Percentiles rank a stretch among this genome's conserved stretches.
These are phyloP conservation scores for Cyclophora albipunctata DNA, from an alignment of 2,888 invertebrate genomes.

Conservation along the genomic window DNA sequence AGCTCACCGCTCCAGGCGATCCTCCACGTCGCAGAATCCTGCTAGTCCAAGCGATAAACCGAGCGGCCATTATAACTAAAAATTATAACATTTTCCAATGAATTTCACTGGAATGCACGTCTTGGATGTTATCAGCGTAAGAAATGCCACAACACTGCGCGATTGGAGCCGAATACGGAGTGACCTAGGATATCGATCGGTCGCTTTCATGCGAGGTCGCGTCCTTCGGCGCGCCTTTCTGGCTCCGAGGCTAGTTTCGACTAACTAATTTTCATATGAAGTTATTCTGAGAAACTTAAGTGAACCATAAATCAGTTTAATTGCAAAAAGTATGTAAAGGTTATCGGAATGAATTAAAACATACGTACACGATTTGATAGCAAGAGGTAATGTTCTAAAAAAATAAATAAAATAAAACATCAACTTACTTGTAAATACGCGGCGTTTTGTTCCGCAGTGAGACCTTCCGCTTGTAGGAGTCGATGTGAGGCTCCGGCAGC, in stretches of 20 bases:
- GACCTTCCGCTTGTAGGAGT: slow-evolving; percentile 87
- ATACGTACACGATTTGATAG: no score
- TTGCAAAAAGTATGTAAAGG: no score
- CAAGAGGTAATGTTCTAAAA: no score
- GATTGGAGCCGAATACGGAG: slow-evolving; percentile 39
- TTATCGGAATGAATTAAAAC: no score
- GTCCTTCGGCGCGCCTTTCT: slow-evolving; percentile 73
- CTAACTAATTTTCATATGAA: slow-evolving; percentile 10
- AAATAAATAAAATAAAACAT: no score
- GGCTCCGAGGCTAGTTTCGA: slow-evolving; percentile 34
- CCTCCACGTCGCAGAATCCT: slow-evolving; percentile 66
- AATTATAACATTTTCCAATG: no score
- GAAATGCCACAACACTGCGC: slow-evolving; percentile 57
- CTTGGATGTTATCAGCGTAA: slow-evolving; percentile 54
- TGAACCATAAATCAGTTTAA: no score
- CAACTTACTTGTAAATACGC: slow-evolving; percentile 84
- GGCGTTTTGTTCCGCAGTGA: slow-evolving; percentile 89
- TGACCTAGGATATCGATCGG: slow-evolving; percentile 62
- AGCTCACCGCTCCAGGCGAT: slow-evolving; percentile 70
- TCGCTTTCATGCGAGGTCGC: slow-evolving; percentile 64
- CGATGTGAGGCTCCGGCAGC: slow-evolving; percentile 86
- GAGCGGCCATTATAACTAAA: slow-evolving; percentile 42
- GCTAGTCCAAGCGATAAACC: slow-evolving; percentile 59
- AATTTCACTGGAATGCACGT: slow-evolving; percentile 9
- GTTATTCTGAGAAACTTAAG: no score